Base-by-base conservation (phyloP, 1,140 invertebrate genomes). In the Drosophila ohnishii region DNA sequence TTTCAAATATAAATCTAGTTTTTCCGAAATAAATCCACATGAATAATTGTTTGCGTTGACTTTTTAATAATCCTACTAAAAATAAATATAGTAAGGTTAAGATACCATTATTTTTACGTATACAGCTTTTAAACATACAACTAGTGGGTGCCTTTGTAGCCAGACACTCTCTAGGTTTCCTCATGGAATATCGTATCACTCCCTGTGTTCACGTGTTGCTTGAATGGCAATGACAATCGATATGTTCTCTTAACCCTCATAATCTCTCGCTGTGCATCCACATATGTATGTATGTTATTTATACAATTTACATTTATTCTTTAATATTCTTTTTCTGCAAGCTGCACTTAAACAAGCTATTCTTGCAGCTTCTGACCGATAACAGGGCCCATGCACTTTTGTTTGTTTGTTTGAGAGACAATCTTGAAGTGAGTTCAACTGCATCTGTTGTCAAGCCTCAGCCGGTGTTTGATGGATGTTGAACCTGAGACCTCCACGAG, bases 331-430 rank as follows among this genome's bases (percentile, higher is more conserved):
- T 51, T 25, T 40, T 53, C 16, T 60, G 39, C 60, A 45, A 64
- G 30, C 16, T 57, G 55, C 64, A 59, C 14, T 67, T 34, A 74
- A 74, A 64, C 66, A 77, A 65, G 60, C 62, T 61, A 72, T 75
- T 51, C 55, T 22, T 39, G 30, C 67, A 57, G 39, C 62, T 64
- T 30, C 67, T 82, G 75, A 82, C 79, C 70, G 79, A 82, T 82
- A 83, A 75, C 60, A 74, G 13, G 30, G 22, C 58, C 19, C 32
- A 25, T 75, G 34, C 72, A 75, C 67, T 77, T 81, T 76, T 78
- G 56, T 48, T 60, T 75, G 63, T 66, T 75, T 71, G 66, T 55
- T 60, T 60, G 75, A 32, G 57, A 14, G 14, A 14, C 35, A 63
- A 67, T 67, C 64, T 19, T 22, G 14, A 34, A 11, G 19, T 3